Base-by-base conservation (phyloP, 2,797 vertebrate species). In the Thripadectes ignobilis region DNA sequence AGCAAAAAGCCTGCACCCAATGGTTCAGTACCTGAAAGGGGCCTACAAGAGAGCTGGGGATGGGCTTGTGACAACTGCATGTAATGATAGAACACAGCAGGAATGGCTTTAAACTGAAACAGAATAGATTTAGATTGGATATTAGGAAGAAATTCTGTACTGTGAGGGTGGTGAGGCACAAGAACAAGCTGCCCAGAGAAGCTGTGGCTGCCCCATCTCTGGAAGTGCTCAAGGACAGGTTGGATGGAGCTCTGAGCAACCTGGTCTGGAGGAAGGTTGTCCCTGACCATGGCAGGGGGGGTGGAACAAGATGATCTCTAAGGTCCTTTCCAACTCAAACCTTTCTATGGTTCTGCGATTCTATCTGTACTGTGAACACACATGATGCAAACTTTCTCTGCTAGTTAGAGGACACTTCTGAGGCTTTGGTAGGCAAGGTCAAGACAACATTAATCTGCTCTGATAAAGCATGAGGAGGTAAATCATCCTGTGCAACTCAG, bases 401-500 rank as follows among this genome's bases (percentile, higher is more conserved):
- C 69, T 68, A 41, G 65, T 68, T 66, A 78, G 73, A 84, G 92
- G 93, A 75, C 59, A 26, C 46, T 55, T 76, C 36, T 48, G 32
- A 72, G 88, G 46, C 39, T 91, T 78, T 89, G 83, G 77, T 74
- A 91, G 61, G 58, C 92, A 92, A 94, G 94, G 63, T 85, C 93
- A 84, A 75, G 63, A 61, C 26, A 26, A 76, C 27, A 5, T 61
- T 80, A 46, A 34, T 57, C 68, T 80, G 49, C 69, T 67, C 91
- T 91, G 38, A 85, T 71, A 84, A 89, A 88, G 75, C 85, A 84
- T 38, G 89, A 94, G 91, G 91, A 97, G 72, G 80, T 88, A 94
- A 93, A 96, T 93, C 74, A 87, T 80, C 88, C 92, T 65, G 72
- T 71, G 79, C 66, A 91, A 94, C 92, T 94, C 93, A 93, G 82